Conservation (phyloP, 1,140 invertebrate species). For the Aphaenogaster rudis region DNA sequence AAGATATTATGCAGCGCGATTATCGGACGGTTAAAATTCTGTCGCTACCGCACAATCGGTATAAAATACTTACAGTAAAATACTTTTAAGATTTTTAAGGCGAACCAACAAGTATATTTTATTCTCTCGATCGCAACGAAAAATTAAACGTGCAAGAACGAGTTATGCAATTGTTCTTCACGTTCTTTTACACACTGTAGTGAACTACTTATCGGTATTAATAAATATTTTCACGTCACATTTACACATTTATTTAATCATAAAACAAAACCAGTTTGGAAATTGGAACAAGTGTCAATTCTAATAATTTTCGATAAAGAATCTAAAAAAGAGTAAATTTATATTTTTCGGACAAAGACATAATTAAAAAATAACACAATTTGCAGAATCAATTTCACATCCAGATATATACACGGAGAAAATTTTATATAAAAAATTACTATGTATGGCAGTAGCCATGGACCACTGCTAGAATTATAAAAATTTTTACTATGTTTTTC, state of each 20-base stretch:
- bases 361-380: not conserved
- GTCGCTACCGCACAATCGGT: constrained; percentile 19
- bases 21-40: constrained; percentile 8
- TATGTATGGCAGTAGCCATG: no score
- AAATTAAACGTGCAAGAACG: not conserved
- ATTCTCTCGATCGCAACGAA: not conserved
- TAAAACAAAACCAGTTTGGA: not conserved
- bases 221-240: not conserved
- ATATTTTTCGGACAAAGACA: not conserved
- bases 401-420: no score
- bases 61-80: constrained; percentile 10
- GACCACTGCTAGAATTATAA: no score
- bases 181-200: not conserved
- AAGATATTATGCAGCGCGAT: constrained; percentile 57
- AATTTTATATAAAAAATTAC: no score
- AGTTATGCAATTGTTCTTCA: not conserved
- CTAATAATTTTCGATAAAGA: not conserved
- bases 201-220: not conserved
- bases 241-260: not conserved
- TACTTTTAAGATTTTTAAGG: constrained; percentile 19
- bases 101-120: constrained; percentile 7
- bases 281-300: not conserved
- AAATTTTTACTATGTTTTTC: no score
- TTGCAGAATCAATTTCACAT: not conserved
- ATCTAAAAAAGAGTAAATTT: not conserved